Evolutionary conservation across 2,113 vertebrate genomes (phyloP), one percentile per base, ranked within the genome.

Genomic region (Gallinago media): DNA sequence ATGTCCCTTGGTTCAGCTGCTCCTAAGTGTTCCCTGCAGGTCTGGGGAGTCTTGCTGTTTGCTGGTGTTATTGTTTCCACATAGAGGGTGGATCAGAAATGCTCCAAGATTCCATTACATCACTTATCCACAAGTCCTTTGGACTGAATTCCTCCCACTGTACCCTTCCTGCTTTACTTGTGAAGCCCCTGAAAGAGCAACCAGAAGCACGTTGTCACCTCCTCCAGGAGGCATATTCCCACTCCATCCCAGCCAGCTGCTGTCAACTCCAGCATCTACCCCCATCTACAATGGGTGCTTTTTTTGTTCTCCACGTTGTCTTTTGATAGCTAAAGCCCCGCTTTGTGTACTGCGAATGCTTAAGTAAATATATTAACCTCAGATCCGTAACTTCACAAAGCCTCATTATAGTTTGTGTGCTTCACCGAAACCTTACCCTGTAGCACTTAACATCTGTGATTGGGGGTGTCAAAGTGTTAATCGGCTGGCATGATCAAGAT

Each of bases 381-480:
- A 44, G 72, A 65, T 85, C 85, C 80, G 65, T 75, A 81, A 86
- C 80, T 92, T 97, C 80, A 91, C 87, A 85, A 88, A 90, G 72
- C 86, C 50, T 93, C 88, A 56, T 82, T 91, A 75, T 82, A 49
- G 42, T 19, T 47, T 55, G 49, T 21, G 13, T 0, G 29, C 52
- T 88, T 42, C 93, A 70, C 74, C 88, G 96, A 94, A 97, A 91
- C 38, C 58, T 92, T 95, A 93, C 15, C 22, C 92, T 54, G 38
- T 17, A 66, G 25, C 34, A 59, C 75, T 91, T 84, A 86, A 65
- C 81, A 68, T 94, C 90, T 71, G 34, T 85, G 89, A 93, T 91
- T 91, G 90, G 70, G 94, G 78, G 90, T 96, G 89, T 89, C 94
- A 97, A 94, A 95, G 55, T 82, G 62, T 94, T 98, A 90, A 96